These are phyloP conservation scores for Cosmorhoe ocellata DNA, from an alignment of 2,888 invertebrate species.

Conservation along the genomic window DNA sequence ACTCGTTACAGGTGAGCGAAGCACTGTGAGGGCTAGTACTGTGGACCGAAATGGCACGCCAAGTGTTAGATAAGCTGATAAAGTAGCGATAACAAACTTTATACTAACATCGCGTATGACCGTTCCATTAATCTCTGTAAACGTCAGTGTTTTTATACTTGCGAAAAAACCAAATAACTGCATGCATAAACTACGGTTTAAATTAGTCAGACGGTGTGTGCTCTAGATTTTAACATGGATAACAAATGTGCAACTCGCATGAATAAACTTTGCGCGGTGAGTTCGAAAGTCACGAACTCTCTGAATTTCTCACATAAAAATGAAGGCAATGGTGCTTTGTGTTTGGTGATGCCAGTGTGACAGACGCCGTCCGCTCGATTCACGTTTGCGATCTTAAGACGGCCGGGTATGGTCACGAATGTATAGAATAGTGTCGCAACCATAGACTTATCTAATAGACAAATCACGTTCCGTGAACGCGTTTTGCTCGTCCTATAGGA, in stretches of 20 bases:
- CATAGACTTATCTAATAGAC: slow-evolving; percentile 49
- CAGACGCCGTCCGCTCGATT: slow-evolving; percentile 50
- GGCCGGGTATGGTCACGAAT: slow-evolving; percentile 69
- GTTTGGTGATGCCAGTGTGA: slow-evolving; percentile 54
- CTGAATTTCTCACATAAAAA: slow-evolving; percentile 59
- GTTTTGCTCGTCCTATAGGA: slow-evolving; percentile 28
- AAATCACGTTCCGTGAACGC: slow-evolving; percentile 47
- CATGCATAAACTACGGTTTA: slow-evolving; percentile 13
- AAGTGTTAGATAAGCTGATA: slow-evolving; percentile 79
- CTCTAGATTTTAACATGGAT: slow-evolving; percentile 20
- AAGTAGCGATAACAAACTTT: slow-evolving; percentile 67
- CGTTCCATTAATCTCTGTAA: slow-evolving; percentile 37
- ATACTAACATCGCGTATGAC: slow-evolving; percentile 58
- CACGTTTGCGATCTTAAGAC: slow-evolving; percentile 59
- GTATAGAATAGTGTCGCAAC: slow-evolving; percentile 68
- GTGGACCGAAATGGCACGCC: slow-evolving; percentile 69
- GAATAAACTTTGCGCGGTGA: slow-evolving; percentile 27
- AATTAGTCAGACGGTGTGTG: slow-evolving; percentile 13
- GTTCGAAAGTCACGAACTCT: slow-evolving; percentile 54
- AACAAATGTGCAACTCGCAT: slow-evolving; percentile 21
- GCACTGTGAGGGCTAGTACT: slow-evolving; percentile 62
- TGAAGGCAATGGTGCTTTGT: slow-evolving; percentile 53
- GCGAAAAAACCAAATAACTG: slow-evolving; percentile 14
- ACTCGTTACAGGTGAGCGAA: slow-evolving; percentile 56
- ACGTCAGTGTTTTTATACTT: slow-evolving; percentile 6